Evolutionary conservation across 2,797 vertebrate species (phyloP), one percentile per base, ranked within the genome.

Genomic region (Falco concolor): DNA sequence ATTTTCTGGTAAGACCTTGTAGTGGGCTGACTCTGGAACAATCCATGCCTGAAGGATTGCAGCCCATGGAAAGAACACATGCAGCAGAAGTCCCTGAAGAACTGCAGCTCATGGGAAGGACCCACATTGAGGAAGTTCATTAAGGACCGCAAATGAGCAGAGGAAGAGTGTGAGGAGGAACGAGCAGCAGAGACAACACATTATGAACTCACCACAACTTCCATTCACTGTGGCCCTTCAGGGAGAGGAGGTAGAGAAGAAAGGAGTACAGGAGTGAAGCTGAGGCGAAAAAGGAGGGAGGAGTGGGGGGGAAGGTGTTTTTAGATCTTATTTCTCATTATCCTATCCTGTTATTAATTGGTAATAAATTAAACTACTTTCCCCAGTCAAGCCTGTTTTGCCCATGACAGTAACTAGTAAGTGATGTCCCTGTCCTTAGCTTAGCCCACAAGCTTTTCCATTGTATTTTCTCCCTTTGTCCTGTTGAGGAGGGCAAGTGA

Each of bases 131-230:
- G 60, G 9, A 50, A 50, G 13, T 50, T 76, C 16, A n/a, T 32
- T 68, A 40, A 40, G 44, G 28, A 68, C 23, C 8, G 3, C 24
- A n/a, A 18, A n/a, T 5, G 15, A 64, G 12, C 22, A 64, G n/a
- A 22, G 9, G 44, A 44, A 44, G 18, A 44, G 18, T 44, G 18
- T 44, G 44, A 44, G 44, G 44, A 44, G 17, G 44, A 40, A n/a
- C 20, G 15, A 64, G 4, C 1, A 0, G 24, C 42, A 84, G 42
- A 40, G 15, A 47, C 11, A 45, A 54, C 13, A 22, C 0, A 0
- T 53, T 36, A 53, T 38, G 32, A 61, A 28, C 28, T n/a, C 42
- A 22, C 42, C 18, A 32, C 28, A 40, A 8, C 18, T 16, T 8
- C 10, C 22, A 24, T 32, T 47, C 17, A n/a, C 25, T 3, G 1